Conservation (phyloP, 2,797 vertebrate genomes). For the Anguilla anguilla region DNA sequence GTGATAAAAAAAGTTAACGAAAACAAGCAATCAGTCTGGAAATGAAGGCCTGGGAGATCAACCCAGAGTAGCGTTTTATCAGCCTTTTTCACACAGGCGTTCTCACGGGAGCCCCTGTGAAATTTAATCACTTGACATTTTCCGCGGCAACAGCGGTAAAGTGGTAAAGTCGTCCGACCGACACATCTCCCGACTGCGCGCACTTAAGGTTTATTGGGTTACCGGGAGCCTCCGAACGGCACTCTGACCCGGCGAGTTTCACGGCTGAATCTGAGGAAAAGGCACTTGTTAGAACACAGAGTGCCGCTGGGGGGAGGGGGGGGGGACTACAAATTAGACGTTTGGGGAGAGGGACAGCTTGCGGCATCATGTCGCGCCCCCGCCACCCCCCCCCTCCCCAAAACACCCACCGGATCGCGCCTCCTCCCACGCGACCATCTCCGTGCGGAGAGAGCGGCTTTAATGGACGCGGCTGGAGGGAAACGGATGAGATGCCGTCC, state of each 20-base stretch:
- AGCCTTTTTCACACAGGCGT: slow-evolving; percentile 59
- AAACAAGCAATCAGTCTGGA: slow-evolving; percentile 56
- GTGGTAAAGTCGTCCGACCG: slow-evolving; percentile 55
- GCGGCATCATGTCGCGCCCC: no score
- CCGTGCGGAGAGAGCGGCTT: slow-evolving; percentile 30
- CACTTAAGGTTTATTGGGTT: slow-evolving; percentile 73
- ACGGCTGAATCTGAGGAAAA: slow-evolving; percentile 36
- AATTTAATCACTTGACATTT: slow-evolving; percentile 66
- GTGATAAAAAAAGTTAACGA: not conserved
- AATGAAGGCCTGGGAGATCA: slow-evolving; percentile 53
- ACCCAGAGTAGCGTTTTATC: slow-evolving; percentile 72
- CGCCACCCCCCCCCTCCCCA: not conserved
- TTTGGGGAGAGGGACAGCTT: slow-evolving; percentile 44
- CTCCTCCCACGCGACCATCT: slow-evolving; percentile 27
- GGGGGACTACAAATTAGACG: slow-evolving; percentile 57
- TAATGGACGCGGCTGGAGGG: slow-evolving; percentile 42
- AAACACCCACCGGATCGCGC: not conserved
- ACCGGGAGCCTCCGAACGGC: slow-evolving; percentile 50
- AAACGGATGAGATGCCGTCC: not conserved
- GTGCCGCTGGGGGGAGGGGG: slow-evolving; percentile 45
- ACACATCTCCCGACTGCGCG: slow-evolving; percentile 72
- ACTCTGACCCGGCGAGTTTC: slow-evolving; percentile 28
- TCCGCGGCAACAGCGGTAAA: slow-evolving; percentile 65
- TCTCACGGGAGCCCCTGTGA: slow-evolving; percentile 61
- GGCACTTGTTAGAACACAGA: slow-evolving; percentile 63